These are phyloP conservation scores for Leucophenga maculata DNA, from an alignment of 2,888 invertebrate species.

Conservation along the genomic window DNA sequence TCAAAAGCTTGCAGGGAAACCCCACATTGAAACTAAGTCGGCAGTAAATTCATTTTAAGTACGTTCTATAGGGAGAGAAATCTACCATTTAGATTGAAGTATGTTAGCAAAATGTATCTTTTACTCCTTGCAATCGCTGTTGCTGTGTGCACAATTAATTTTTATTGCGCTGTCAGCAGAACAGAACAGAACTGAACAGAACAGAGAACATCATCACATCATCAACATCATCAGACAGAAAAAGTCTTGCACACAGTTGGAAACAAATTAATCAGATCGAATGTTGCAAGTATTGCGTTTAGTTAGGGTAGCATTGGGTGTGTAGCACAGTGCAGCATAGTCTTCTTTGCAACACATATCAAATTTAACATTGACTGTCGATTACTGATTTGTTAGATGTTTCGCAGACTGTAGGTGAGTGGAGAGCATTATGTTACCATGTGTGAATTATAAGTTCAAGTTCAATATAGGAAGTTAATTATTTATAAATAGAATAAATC, in stretches of 20 bases:
- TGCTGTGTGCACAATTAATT: constrained; percentile 53
- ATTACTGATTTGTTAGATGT: too few relatives aligned
- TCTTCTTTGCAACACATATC: too few relatives aligned
- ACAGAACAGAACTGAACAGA: too few relatives aligned
- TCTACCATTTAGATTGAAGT: background rate
- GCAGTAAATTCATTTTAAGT: background rate
- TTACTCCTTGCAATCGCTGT: constrained; percentile 34
- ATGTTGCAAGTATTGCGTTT: too few relatives aligned
- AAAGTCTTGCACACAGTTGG: background rate
- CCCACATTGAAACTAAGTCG: background rate
- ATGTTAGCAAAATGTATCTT: constrained; percentile 1
- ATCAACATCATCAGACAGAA: constrained; percentile 16
- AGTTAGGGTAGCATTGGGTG: too few relatives aligned
- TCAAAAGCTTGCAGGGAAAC: background rate
- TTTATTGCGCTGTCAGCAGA: constrained; percentile 65
- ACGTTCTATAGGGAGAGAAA: background rate
- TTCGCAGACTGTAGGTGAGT: too few relatives aligned
- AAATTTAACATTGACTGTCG: too few relatives aligned
- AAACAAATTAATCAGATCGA: background rate
- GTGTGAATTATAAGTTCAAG: too few relatives aligned
- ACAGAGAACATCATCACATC: constrained; percentile 39
- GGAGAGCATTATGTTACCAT: too few relatives aligned
- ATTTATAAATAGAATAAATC: too few relatives aligned
- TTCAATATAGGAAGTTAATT: too few relatives aligned
- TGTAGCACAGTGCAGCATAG: too few relatives aligned